A percentile compares a stretch with the other conserved stretches of the same genome.
These are phyloP conservation scores for Plagodis dolabraria DNA, from an alignment of 2,888 invertebrate species.

Conservation along the genomic window DNA sequence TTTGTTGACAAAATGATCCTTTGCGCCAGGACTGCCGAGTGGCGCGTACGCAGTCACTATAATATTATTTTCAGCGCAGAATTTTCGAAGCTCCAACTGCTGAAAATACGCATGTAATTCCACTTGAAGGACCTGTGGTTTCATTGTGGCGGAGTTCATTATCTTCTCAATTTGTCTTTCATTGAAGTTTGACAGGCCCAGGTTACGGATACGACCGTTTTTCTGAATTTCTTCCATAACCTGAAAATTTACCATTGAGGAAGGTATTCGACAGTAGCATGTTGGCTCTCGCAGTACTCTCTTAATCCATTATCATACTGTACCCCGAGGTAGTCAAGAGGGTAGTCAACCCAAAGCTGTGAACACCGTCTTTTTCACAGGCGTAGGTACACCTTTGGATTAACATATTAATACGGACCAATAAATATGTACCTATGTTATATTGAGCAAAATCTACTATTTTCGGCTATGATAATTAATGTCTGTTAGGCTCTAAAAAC, in stretches of 20 bases:
- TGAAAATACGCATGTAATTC: conserved; percentile 92
- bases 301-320: no score
- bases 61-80: conserved; percentile 87
- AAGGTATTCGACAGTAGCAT: no score
- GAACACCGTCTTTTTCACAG: no score
- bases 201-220: conserved; percentile 86
- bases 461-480: no score
- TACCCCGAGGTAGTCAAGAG: no score
- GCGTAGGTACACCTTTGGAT: no score
- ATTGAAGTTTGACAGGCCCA: conserved; percentile 93
- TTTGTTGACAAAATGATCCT: conserved; percentile 85
- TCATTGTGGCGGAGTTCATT: conserved; percentile 84
- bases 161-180: conserved; percentile 87
- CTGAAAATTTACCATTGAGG: conserved; percentile 60
- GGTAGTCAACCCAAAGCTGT: no score
- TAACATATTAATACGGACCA: no score
- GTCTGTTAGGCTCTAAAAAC: no score
- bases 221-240: conserved; percentile 89
- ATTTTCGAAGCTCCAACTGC: conserved; percentile 86
- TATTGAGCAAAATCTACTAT: no score
- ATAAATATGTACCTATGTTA: no score
- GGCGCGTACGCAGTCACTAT: conserved; percentile 89
- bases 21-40: conserved; percentile 89
- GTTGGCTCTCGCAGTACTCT: no score
- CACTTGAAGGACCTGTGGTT: conserved; percentile 89